Evolutionary conservation across 2,113 vertebrate genomes (phyloP).

Genomic region (Anguilla japonica): DNA sequence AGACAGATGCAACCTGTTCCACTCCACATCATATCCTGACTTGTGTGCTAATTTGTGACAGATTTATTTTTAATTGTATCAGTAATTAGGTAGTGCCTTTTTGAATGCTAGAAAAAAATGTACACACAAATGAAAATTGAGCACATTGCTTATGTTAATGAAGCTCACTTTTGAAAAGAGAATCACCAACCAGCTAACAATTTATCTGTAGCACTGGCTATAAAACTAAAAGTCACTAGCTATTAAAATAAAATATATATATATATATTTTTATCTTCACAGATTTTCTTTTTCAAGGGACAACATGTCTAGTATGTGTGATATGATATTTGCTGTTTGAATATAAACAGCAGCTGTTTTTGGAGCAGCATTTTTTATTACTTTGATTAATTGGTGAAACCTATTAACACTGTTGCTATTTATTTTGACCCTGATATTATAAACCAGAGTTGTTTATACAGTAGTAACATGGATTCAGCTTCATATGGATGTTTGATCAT

Average conservation of each 20-base stretch:
- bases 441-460: background rate
- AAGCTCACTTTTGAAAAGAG: too few species aligned
- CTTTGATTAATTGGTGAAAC: background rate
- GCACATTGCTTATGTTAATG: too few species aligned
- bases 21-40: background rate
- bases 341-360: background rate
- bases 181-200: background rate
- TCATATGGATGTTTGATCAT: background rate
- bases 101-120: background rate
- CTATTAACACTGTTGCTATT: background rate
- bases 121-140: too few species aligned
- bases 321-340: background rate
- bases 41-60: background rate
- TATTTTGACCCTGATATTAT: background rate
- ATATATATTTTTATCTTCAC: too few species aligned
- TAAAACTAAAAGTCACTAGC: too few species aligned
- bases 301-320: background rate
- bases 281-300: background rate
- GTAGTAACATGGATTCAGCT: background rate
- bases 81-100: background rate
- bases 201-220: background rate
- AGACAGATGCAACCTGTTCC: background rate
- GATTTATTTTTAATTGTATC: background rate
- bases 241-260: too few species aligned
- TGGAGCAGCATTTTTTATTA: background rate